Evolutionary conservation across 2,113 vertebrate genomes (phyloP), one percentile per base, ranked within the genome.

Genomic region (Pangasianodon gigas): DNA sequence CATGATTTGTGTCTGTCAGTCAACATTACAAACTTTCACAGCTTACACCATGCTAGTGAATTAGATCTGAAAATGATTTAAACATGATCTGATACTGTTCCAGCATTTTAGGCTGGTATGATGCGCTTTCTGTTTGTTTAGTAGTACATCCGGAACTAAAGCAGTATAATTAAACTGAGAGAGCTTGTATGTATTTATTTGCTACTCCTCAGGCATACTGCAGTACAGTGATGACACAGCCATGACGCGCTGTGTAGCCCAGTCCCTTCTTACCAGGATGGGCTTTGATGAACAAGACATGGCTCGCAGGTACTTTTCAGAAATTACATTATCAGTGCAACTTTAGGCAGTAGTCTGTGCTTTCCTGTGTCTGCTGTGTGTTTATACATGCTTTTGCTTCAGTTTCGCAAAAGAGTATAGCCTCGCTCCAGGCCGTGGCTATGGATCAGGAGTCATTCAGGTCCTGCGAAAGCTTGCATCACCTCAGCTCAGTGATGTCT

Each of bases 381-480:
- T n/a, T 54, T 29, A 65, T 48, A 37, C 46, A 14, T 29, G 24
- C 24, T 18, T 58, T 18, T 58, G 7, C 41, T 16, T 60, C 32
- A 99, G 98, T 92, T 99, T 99, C 94, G 97, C 98, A 13, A 97
- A 98, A 91, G 98, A 99, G 93, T 99, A 98, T 92, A 97, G 96
- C 89, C 95, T 94, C 37, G 96, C 98, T 0, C 98, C 98, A 0
- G 96, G 96, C 83, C 95, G 98, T 86, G 97, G 97, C 44, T 99
- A 99, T 6, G 98, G 98, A 6, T 95, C 96, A n/a, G 97, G 97
- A 0, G 98, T 99, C 1, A 92, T 98, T 91, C 97, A 97, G 0
- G 98, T 99, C 91, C 96, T 99, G 94, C 97, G 96, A 95, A 99
- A 98, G 92, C 97, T 99, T 18, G 95, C 97, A 11, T 98, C 96